Conservation (phyloP, 2,888 invertebrate species). For the Ophion slaviceki region DNA sequence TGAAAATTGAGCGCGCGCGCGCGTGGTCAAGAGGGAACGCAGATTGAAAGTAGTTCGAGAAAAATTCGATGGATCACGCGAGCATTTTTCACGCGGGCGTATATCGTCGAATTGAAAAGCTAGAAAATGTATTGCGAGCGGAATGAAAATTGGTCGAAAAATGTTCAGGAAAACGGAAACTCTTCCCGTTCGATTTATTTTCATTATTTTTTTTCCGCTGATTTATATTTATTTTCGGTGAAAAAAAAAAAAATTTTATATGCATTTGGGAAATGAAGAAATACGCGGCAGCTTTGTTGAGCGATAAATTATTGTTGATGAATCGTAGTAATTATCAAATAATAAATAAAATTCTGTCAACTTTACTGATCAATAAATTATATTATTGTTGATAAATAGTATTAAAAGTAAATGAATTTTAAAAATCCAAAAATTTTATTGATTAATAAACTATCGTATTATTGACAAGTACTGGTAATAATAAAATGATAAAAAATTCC, state of each 20-base stretch:
- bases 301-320: background rate
- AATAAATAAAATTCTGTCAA: no score
- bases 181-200: background rate
- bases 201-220: background rate
- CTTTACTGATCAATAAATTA: no score
- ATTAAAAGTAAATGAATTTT: background rate
- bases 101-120: conserved; percentile 36
- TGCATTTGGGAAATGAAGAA: background rate
- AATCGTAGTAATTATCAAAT: no score
- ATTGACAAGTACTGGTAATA: background rate
- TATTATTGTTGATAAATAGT: no score
- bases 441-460: background rate
- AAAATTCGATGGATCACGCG: conserved; percentile 39
- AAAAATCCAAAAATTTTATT: no score
- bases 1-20: conserved; percentile 4
- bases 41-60: conserved; percentile 53
- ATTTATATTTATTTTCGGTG: background rate
- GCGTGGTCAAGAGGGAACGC: conserved; percentile 4
- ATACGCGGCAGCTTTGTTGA: background rate
- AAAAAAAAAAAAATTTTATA: background rate
- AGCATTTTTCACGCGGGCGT: conserved; percentile 41
- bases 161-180: background rate
- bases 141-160: conserved; percentile 23
- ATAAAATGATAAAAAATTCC: background rate
- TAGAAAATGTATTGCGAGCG: conserved; percentile 23